These are phyloP conservation scores for Helostoma temminkii DNA, from an alignment of 2,797 vertebrate genomes.

Conservation along the genomic window DNA sequence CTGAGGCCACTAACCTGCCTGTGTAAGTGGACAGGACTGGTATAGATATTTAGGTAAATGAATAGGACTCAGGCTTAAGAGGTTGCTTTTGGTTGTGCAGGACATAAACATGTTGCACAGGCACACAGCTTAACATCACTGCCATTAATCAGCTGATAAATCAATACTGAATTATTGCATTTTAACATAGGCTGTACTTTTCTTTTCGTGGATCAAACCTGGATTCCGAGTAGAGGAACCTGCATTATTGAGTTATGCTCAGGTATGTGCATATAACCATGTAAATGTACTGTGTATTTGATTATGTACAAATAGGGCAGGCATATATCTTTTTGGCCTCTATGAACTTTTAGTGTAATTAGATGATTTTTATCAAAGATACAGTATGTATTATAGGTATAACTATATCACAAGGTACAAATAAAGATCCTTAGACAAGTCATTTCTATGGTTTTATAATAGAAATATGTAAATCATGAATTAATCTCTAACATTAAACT, in stretches of 20 bases:
- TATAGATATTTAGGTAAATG: conserved; percentile 48
- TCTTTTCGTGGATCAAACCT: conserved; percentile 75
- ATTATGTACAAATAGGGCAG: conserved; percentile 80
- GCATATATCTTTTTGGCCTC: conserved; percentile 78
- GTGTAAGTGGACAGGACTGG: conserved; percentile 46
- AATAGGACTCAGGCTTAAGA: conserved; percentile 45
- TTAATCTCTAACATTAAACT: conserved; percentile 44
- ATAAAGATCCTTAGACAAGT: conserved; percentile 82
- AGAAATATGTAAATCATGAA: conserved; percentile 46
- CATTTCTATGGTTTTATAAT: conserved; percentile 69
- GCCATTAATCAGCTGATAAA: conserved; percentile 61
- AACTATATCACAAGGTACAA: conserved; percentile 78
- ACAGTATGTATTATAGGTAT: conserved; percentile 77
- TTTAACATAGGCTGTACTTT: conserved; percentile 68
- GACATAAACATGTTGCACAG: conserved; percentile 47
- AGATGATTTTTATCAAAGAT: conserved; percentile 83
- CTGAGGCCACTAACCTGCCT: conserved; percentile 58
- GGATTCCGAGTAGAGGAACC: conserved; percentile 79
- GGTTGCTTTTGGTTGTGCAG: conserved; percentile 56
- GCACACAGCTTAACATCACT: conserved; percentile 62
- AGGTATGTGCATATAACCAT: conserved; percentile 91
- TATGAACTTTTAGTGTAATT: conserved; percentile 80
- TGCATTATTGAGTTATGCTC: conserved; percentile 90
- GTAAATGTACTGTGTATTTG: conserved; percentile 85
- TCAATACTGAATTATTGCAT: conserved; percentile 65